Evolutionary conservation across 2,888 invertebrate genomes (phyloP).

Genomic region (Agonopterix arenella): DNA sequence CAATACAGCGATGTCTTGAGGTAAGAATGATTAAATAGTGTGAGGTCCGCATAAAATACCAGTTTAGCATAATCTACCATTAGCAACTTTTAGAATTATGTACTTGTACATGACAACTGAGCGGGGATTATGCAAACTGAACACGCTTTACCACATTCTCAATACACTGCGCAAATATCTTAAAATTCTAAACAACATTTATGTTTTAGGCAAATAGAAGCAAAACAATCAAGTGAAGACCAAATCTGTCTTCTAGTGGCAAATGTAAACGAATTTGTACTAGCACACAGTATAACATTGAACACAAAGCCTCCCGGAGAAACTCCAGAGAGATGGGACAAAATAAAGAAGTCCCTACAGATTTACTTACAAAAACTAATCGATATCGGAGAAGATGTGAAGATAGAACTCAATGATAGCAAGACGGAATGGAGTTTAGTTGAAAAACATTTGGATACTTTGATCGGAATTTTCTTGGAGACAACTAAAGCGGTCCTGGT

Average conservation of each 20-base stretch:
- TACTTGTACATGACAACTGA: conserved; percentile 3
- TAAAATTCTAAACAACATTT: not conserved
- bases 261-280: conserved; percentile 75
- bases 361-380: conserved; percentile 64
- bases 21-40: conserved; percentile 26
- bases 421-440: conserved; percentile 56
- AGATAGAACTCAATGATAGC: conserved; percentile 63
- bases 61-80: not conserved
- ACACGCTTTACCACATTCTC: conserved; percentile 17
- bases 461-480: conserved; percentile 75
- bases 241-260: conserved; percentile 70
- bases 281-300: conserved; percentile 68
- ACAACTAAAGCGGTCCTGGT: conserved; percentile 76
- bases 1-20: conserved; percentile 69
- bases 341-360: conserved; percentile 64
- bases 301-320: conserved; percentile 70
- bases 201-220: conserved; percentile 54
- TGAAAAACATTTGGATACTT: conserved; percentile 60
- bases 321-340: conserved; percentile 68
- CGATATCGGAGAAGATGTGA: conserved; percentile 68
- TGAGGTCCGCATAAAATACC: not conserved
- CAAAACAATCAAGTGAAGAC: conserved; percentile 44
- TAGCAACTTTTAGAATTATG: not conserved
- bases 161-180: conserved; percentile 13
- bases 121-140: conserved; percentile 11